Evolutionary conservation across 2,888 invertebrate genomes (phyloP).

Genomic region (Tachina lurida): DNA sequence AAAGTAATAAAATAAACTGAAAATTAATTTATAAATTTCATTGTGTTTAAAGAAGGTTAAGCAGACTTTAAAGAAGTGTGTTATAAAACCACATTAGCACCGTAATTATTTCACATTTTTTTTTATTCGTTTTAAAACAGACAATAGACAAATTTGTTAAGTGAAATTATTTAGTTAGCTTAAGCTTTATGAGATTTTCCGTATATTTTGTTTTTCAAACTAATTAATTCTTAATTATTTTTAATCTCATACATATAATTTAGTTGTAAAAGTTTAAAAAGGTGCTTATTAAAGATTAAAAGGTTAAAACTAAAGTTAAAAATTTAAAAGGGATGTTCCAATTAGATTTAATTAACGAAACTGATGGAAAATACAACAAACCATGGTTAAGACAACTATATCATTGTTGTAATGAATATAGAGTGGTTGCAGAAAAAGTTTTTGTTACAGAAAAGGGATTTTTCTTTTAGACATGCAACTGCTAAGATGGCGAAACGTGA

Average conservation of each 20-base stretch:
- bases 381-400: too few relatives aligned
- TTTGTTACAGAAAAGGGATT: too few relatives aligned
- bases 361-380: too few relatives aligned
- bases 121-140: not conserved
- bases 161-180: not conserved
- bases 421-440: too few relatives aligned
- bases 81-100: constrained; percentile 14
- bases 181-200: constrained; percentile 1
- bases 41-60: constrained; percentile 78
- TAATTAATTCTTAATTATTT: not conserved
- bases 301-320: not conserved
- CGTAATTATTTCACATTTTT: constrained; percentile 9
- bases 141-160: constrained; percentile 27
- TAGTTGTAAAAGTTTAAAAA: not conserved
- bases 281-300: not conserved
- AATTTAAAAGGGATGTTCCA: too few relatives aligned
- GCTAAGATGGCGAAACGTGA: too few relatives aligned
- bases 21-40: constrained; percentile 42
- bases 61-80: constrained; percentile 63
- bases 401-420: too few relatives aligned
- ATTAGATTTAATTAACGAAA: too few relatives aligned
- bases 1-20: not conserved
- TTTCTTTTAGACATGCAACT: too few relatives aligned
- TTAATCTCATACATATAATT: not conserved
- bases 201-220: not conserved